These are phyloP conservation scores for Lophura nycthemera DNA, from an alignment of 2,113 vertebrate genomes.

Conservation along the genomic window DNA sequence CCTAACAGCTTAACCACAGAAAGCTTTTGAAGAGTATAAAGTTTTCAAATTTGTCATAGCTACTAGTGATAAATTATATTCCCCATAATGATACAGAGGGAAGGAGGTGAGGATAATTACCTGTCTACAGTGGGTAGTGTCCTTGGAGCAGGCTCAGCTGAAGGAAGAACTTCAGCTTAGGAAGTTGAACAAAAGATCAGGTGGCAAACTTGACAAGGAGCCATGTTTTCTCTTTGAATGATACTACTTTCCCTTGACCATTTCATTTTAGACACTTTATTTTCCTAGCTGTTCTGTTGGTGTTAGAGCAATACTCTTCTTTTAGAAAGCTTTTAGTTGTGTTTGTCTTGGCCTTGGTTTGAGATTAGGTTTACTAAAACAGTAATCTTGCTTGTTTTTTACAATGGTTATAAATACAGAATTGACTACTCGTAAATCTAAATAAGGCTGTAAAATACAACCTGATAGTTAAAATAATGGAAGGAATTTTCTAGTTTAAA, in stretches of 20 bases:
- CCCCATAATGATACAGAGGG: neutral
- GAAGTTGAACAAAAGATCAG: neutral
- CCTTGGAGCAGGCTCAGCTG: neutral
- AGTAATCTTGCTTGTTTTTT: constrained; percentile 57
- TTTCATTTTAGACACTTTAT: neutral
- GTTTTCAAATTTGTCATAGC: neutral
- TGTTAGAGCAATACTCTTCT: neutral
- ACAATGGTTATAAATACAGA: constrained; percentile 43
- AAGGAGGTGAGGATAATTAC: neutral
- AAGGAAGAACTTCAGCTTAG: neutral
- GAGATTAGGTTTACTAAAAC: constrained; percentile 52
- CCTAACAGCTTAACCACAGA: neutral
- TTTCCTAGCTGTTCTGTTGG: neutral
- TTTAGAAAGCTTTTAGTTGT: constrained; percentile 42
- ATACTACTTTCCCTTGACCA: neutral
- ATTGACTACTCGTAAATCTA: constrained; percentile 64
- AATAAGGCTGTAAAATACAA: constrained; percentile 57
- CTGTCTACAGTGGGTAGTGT: neutral
- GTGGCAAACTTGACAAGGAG: neutral
- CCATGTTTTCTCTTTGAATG: neutral
- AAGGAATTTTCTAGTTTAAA: constrained; percentile 19
- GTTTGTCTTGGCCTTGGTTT: constrained; percentile 47
- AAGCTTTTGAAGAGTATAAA: neutral
- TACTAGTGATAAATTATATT: neutral
- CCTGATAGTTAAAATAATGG: constrained; percentile 37